Evolutionary conservation across 2,888 invertebrate genomes (phyloP).

Genomic region (Parnassius glacialis): DNA sequence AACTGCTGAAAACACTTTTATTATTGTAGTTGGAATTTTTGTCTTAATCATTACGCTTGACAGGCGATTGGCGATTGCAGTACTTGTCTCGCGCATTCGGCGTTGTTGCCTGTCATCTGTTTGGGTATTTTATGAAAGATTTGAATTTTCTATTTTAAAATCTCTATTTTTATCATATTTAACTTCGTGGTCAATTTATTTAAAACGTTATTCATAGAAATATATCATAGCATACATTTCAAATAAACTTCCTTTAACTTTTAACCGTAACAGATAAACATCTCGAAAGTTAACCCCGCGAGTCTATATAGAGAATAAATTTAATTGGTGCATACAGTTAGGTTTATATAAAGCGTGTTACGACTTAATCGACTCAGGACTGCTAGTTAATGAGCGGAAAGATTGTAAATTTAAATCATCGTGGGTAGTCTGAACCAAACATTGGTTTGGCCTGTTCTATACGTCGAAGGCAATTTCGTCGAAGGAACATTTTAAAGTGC

Average conservation of each 20-base stretch:
- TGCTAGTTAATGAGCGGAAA: slow-evolving; percentile 76
- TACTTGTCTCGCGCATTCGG: too few species aligned
- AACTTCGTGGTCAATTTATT: too few species aligned
- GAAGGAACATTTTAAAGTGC: slow-evolving; percentile 36
- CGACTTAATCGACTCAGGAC: slow-evolving; percentile 70
- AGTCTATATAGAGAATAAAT: slow-evolving; percentile 61
- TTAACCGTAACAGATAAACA: slow-evolving; percentile 60
- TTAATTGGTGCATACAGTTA: slow-evolving; percentile 63
- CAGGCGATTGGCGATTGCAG: too few species aligned
- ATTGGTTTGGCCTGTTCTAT: slow-evolving; percentile 30
- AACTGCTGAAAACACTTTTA: too few species aligned
- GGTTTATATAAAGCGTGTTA: slow-evolving; percentile 66
- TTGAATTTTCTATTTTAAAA: too few species aligned
- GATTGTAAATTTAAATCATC: slow-evolving; percentile 63
- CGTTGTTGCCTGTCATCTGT: too few species aligned
- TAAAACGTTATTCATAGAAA: neutral
- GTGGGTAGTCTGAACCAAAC: slow-evolving; percentile 55
- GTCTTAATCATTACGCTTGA: too few species aligned
- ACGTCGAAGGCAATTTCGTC: slow-evolving; percentile 32
- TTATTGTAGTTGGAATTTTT: too few species aligned
- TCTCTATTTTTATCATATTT: too few species aligned
- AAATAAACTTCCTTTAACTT: too few species aligned
- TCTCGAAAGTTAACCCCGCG: slow-evolving; percentile 52
- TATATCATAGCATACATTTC: neutral
- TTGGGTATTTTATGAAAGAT: too few species aligned